These are phyloP conservation scores for Tetragonula clypearis DNA, from an alignment of 1,140 invertebrate genomes.

Conservation along the genomic window DNA sequence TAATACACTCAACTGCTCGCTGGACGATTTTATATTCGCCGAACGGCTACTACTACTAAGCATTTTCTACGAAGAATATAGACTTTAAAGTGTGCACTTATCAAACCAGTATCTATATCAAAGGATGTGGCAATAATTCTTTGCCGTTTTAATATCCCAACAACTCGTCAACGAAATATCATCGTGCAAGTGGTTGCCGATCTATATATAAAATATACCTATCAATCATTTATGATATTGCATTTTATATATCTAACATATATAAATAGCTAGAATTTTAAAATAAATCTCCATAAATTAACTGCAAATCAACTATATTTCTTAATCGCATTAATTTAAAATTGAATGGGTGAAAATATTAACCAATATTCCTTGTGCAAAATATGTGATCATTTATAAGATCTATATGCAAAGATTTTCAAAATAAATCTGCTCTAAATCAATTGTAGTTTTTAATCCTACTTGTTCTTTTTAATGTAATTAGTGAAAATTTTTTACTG, in stretches of 20 bases:
- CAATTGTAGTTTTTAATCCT: background rate
- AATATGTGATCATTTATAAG: no score
- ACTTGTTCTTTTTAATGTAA: background rate
- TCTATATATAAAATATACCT: background rate
- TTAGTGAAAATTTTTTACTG: background rate
- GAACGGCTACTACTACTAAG: background rate
- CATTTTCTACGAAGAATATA: background rate
- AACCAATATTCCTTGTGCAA: no score
- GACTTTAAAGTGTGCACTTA: constrained; percentile 12
- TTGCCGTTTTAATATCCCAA: background rate
- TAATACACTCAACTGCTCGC: background rate
- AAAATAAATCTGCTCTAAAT: no score
- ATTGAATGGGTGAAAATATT: no score
- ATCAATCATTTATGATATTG: background rate
- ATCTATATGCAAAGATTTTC: no score
- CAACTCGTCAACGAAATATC: no score
- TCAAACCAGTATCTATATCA: constrained; percentile 34
- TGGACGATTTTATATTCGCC: background rate
- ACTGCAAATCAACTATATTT: background rate
- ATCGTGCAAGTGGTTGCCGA: background rate
- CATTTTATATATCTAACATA: background rate
- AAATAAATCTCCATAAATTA: background rate
- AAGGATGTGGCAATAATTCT: constrained; percentile 37
- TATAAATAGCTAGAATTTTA: background rate
- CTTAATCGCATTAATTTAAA: no score